Evolutionary conservation across 2,888 invertebrate genomes (phyloP).

Genomic region (Xanthorhoe designata): DNA sequence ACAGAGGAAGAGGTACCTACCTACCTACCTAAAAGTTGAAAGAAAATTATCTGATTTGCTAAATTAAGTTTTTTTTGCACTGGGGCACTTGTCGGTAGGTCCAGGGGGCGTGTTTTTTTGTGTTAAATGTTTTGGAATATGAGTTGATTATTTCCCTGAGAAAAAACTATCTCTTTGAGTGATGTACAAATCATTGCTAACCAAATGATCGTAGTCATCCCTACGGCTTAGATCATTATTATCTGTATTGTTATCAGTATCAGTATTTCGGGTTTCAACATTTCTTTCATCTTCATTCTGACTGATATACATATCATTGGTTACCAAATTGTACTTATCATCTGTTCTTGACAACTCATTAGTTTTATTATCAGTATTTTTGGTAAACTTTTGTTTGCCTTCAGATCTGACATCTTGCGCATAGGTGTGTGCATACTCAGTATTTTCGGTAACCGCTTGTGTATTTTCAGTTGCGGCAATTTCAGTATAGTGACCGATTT

Average conservation of each 20-base stretch:
- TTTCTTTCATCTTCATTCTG: not conserved
- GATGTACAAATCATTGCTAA: not conserved
- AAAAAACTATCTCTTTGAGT: not conserved
- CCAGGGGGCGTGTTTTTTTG: no score
- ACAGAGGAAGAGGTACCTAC: no score
- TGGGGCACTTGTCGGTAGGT: no score
- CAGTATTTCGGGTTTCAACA: not conserved
- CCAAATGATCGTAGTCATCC: not conserved
- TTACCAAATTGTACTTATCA: not conserved
- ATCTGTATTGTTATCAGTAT: no score
- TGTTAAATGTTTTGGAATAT: no score
- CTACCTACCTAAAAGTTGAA: no score
- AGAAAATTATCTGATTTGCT: no score
- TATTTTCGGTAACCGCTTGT: not conserved
- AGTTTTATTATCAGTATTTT: no score
- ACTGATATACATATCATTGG: not conserved
- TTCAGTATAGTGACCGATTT: not conserved
- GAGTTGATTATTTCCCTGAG: no score
- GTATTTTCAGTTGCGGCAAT: not conserved
- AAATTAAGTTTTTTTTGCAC: no score
- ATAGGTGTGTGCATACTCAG: not conserved
- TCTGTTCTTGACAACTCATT: not conserved
- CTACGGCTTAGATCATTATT: not conserved
- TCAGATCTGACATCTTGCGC: not conserved
- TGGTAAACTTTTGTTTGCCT: not conserved